Evolutionary conservation across 2,113 vertebrate genomes (phyloP).

Genomic region (Motacilla alba): DNA sequence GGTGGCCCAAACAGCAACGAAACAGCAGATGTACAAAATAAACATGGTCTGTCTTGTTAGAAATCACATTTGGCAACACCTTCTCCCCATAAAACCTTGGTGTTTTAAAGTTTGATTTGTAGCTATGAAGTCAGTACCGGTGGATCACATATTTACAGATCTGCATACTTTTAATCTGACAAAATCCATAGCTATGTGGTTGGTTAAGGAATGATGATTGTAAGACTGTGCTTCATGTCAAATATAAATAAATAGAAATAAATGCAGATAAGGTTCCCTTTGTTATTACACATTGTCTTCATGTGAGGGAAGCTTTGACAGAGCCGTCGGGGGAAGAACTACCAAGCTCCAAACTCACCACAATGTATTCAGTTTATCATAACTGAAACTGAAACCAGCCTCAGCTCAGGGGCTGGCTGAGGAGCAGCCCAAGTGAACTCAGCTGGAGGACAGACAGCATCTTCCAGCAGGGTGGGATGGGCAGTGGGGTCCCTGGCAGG

Average conservation of each 20-base stretch:
- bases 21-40: fast-evolving
- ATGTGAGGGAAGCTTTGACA: not conserved
- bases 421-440: not conserved
- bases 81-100: not conserved
- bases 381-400: not conserved
- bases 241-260: not conserved
- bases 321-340: not conserved
- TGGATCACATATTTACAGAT: not conserved
- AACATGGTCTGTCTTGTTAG: not conserved
- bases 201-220: not conserved
- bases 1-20: not conserved
- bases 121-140: not conserved
- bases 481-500: not conserved
- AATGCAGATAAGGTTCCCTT: not conserved
- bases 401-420: not conserved
- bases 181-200: not conserved
- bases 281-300: not conserved
- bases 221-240: not conserved
- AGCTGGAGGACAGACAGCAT: not conserved
- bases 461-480: not conserved
- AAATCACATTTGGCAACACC: not conserved
- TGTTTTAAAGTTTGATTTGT: not conserved
- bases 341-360: not conserved
- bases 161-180: not conserved
- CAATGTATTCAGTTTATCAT: fast-evolving